Percentiles rank a stretch among this genome's conserved stretches.
Conservation (phyloP, 1,140 invertebrate genomes). For the Camponotus floridanus region DNA sequence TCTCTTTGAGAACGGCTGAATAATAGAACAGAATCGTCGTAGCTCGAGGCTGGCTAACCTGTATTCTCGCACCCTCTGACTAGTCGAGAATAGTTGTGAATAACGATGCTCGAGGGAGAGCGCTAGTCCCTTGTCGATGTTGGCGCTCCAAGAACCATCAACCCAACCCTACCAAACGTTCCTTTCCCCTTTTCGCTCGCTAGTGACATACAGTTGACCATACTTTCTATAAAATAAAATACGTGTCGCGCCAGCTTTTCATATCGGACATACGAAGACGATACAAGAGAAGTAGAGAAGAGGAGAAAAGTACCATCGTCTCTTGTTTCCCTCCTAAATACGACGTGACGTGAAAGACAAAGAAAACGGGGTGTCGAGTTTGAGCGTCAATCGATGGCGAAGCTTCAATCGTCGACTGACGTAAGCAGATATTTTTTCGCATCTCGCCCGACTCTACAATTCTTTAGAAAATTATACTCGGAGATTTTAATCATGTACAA, state of each 20-base stretch:
- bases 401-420: constrained; percentile 49
- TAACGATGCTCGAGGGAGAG: constrained; percentile 81
- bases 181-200: not conserved
- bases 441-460: not conserved
- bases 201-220: constrained; percentile 32
- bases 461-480: not conserved
- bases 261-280: constrained; percentile 6
- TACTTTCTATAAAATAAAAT: constrained; percentile 63
- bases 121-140: constrained; percentile 69
- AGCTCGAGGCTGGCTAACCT: constrained; percentile 66
- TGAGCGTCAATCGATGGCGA: constrained; percentile 55
- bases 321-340: constrained; percentile 47
- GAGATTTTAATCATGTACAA: not conserved
- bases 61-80: constrained; percentile 69
- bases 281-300: constrained; percentile 7
- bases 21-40: constrained; percentile 77
- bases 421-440: constrained; percentile 49
- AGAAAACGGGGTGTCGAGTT: constrained; percentile 45
- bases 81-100: constrained; percentile 80
- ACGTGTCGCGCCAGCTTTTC: constrained; percentile 15
- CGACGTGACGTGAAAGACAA: constrained; percentile 54
- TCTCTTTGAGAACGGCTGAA: constrained; percentile 72
- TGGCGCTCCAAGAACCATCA: constrained; percentile 53
- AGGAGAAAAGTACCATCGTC: constrained; percentile 23
- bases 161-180: constrained; percentile 50